Percentiles rank a stretch among this genome's conserved stretches.
Conservation (phyloP, 2,113 vertebrate genomes). For the Eubucco bourcierii region DNA sequence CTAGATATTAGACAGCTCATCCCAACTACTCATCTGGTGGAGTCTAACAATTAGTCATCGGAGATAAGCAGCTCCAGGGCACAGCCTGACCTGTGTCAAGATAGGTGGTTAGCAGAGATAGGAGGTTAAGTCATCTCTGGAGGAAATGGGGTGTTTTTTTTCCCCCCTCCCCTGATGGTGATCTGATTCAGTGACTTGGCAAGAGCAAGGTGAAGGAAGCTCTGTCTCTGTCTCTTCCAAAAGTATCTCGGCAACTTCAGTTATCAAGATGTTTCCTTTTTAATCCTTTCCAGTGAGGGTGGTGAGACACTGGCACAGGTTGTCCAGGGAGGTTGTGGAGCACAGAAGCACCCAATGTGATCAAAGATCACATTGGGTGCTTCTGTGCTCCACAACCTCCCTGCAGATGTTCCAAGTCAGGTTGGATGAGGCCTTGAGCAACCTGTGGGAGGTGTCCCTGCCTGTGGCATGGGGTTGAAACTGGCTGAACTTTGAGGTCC, state of each 20-base stretch:
- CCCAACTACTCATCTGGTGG: background rate
- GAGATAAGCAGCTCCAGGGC: constrained; percentile 28
- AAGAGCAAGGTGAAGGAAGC: background rate
- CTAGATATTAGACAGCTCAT: background rate
- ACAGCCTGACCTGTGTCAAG: background rate
- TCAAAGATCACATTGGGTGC: too few species aligned
- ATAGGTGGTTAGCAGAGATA: background rate
- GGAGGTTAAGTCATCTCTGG: background rate
- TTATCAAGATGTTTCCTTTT: constrained; percentile 22
- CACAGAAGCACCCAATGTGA: too few species aligned
- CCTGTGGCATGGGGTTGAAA: too few species aligned
- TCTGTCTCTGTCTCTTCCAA: background rate
- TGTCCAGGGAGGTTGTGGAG: too few species aligned
- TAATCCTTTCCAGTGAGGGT: background rate
- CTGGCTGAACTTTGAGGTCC: too few species aligned
- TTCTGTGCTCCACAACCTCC: too few species aligned
- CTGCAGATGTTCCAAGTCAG: too few species aligned
- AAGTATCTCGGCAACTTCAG: background rate
- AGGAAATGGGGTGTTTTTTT: background rate
- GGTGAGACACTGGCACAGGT: too few species aligned
- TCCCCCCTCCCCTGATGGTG: background rate
- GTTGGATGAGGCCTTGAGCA: too few species aligned
- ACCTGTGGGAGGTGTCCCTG: too few species aligned
- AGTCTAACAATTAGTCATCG: constrained; percentile 35
- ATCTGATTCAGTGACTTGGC: background rate